phyloP scores from a whole-genome alignment of 2,888 invertebrate genomes.

The Octodonta nipae region DNA sequence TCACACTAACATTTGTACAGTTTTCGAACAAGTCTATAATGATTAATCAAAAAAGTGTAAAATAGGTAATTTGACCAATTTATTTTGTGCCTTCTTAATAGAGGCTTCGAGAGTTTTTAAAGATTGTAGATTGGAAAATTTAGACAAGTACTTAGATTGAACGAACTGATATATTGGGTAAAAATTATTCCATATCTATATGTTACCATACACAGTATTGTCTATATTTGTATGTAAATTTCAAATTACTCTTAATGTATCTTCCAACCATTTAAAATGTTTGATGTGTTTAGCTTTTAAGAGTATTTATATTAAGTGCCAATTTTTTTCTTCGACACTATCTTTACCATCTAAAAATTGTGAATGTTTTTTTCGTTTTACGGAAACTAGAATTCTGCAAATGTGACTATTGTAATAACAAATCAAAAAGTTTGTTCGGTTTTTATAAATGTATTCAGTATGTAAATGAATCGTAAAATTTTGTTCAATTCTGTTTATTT shows the following conservation, averaged over 20 bases:
- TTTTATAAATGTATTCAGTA: too few species aligned
- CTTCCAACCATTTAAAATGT: slow-evolving; percentile 15
- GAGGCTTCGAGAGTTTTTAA: slow-evolving; percentile 30
- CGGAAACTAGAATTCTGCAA: too few species aligned
- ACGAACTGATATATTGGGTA: slow-evolving; percentile 1
- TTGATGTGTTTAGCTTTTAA: slow-evolving; percentile 16
- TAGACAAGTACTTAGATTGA: too few species aligned
- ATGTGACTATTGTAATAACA: too few species aligned
- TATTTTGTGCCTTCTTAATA: slow-evolving; percentile 36
- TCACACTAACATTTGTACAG: too few species aligned
- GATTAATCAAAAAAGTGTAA: slow-evolving; percentile 5
- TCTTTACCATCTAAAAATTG: too few species aligned
- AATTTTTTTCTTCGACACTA: slow-evolving; percentile 1
- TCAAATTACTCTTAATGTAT: slow-evolving; percentile 15
- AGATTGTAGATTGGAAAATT: too few species aligned
- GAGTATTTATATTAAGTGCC: slow-evolving; percentile 9
- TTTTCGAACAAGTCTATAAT: too few species aligned
- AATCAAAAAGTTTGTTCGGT: too few species aligned
- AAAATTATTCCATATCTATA: slow-evolving; percentile 20
- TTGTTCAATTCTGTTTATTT: too few species aligned
- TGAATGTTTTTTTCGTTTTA: too few species aligned
- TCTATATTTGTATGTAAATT: slow-evolving; percentile 11
- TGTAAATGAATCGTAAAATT: too few species aligned
- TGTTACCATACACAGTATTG: slow-evolving; percentile 16
- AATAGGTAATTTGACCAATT: slow-evolving; percentile 30